Percentiles rank a stretch among this genome's conserved stretches.
Evolutionary conservation across 2,888 invertebrate genomes (phyloP).

Genomic region (Mythimna impura): DNA sequence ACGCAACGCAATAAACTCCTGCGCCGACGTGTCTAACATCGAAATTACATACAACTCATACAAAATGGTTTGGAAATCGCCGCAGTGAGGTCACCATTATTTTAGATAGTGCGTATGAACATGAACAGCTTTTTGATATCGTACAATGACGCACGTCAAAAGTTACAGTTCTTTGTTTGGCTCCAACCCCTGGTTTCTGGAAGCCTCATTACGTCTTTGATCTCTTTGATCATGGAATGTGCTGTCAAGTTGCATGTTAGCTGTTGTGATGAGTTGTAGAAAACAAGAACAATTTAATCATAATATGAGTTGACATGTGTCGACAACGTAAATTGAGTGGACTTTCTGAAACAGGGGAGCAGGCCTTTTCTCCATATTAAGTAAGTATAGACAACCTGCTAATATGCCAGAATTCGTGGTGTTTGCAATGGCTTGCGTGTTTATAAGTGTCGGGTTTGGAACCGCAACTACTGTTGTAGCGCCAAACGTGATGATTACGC

Average conservation of each 20-base stretch:
- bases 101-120: conserved; percentile 31
- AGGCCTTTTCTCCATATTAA: background rate
- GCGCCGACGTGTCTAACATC: conserved; percentile 67
- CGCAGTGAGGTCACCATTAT: conserved; percentile 64
- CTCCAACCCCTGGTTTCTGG: conserved; percentile 7
- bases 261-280: conserved; percentile 22
- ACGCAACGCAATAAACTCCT: conserved; percentile 62
- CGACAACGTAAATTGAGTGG: background rate
- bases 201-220: conserved; percentile 33
- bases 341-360: background rate
- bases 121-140: conserved; percentile 34
- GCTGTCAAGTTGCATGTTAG: conserved; percentile 29
- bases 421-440: conserved; percentile 44
- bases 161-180: conserved; percentile 45
- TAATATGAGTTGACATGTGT: conserved; percentile 14
- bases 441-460: conserved; percentile 32
- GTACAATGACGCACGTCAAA: conserved; percentile 17
- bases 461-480: conserved; percentile 38
- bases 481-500: conserved; percentile 50
- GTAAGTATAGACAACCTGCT: background rate
- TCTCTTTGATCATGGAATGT: conserved; percentile 30
- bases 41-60: conserved; percentile 60
- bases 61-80: conserved; percentile 58
- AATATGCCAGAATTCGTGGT: conserved; percentile 2
- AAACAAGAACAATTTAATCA: background rate